Base-by-base conservation (phyloP, 2,113 vertebrate genomes). In the Paratilapia polleni region DNA sequence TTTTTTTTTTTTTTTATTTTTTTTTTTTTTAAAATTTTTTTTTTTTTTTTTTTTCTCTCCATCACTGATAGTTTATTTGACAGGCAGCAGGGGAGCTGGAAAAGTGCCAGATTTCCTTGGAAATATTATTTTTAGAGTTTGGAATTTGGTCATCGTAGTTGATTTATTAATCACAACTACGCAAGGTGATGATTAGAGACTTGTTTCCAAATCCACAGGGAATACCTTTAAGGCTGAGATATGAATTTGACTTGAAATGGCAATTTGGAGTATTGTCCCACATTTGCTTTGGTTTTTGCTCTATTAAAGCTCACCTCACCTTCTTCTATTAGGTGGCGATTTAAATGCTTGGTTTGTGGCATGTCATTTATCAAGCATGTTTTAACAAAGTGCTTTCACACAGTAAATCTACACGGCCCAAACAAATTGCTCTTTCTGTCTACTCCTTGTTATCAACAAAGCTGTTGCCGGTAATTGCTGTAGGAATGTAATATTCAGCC, bases 361-460 rank as follows among this genome's bases (percentile, higher is more conserved):
- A 26, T 6, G 5, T 73, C 80, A 75, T 91, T 89, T 83, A 90
- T 92, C 82, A 86, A 82, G 78, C 49, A 12, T 58, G 77, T 88
- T 90, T 86, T 54, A 86, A 88, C 78, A 87, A 90, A 93, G 84
- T 80, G 64, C 80, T 87, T 91, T 90, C 52, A 43, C 20, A 2
- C 60, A 10, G 38, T 19, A 78, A 77, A 58, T 82, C 81, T 15
- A 8, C 43, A 19, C 26, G 2, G 60, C 70, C 31, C 24, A 36
- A 89, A 92, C 84, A 92, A 92, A 93, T 91, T 87, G 74, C 87
- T 89, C 73, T 76, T 85, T 78, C 68, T 85, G 84, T 86, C 74
- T 80, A n/a, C 82, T 83, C 80, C 63, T 86, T 79, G 66, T 93
- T 92, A 91, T 88, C 82, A n/a, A 43, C 8, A 20, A 66, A 3